A percentile compares a stretch with the other conserved stretches of the same genome.
phyloP scores from a whole-genome alignment of 2,113 vertebrate genomes.

The Vireo altiloquus region DNA sequence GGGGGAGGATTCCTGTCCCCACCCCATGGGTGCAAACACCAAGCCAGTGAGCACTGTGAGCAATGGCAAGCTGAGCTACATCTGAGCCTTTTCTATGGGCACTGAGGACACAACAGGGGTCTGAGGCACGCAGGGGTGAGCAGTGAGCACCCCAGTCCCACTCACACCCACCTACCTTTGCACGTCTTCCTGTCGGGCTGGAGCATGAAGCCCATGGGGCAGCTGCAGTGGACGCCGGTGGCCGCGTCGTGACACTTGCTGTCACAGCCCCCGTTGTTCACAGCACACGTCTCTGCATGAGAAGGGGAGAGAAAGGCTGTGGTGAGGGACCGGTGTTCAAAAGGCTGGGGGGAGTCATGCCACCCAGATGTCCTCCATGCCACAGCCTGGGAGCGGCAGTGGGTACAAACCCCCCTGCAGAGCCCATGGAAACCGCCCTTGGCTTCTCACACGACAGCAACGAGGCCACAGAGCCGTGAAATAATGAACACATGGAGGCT shows the following conservation, averaged over 20 bases:
- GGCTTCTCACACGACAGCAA: background rate
- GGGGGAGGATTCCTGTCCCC: background rate
- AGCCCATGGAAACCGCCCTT: accelerated
- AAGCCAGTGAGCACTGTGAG: accelerated
- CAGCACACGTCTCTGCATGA: conserved; percentile 89
- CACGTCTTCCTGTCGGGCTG: conserved; percentile 95
- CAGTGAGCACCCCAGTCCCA: accelerated
- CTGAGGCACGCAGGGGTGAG: background rate
- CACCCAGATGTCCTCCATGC: background rate
- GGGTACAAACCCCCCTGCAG: background rate
- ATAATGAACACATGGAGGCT: background rate
- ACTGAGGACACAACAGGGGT: accelerated
- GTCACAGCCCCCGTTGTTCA: conserved; percentile 97
- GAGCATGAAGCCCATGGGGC: conserved; percentile 95
- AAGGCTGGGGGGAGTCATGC: background rate
- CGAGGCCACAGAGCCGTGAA: background rate
- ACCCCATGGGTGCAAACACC: background rate
- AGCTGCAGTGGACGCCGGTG: conserved; percentile 94
- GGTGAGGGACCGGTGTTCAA: background rate
- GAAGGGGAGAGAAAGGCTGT: background rate
- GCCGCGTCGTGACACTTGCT: conserved; percentile 95
- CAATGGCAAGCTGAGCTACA: accelerated
- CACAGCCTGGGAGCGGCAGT: background rate
- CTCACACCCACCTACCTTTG: conserved; percentile 80
- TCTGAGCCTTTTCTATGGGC: background rate